These are phyloP conservation scores for Pollimyrus isidori DNA, from an alignment of 2,113 vertebrate genomes.

Conservation along the genomic window DNA sequence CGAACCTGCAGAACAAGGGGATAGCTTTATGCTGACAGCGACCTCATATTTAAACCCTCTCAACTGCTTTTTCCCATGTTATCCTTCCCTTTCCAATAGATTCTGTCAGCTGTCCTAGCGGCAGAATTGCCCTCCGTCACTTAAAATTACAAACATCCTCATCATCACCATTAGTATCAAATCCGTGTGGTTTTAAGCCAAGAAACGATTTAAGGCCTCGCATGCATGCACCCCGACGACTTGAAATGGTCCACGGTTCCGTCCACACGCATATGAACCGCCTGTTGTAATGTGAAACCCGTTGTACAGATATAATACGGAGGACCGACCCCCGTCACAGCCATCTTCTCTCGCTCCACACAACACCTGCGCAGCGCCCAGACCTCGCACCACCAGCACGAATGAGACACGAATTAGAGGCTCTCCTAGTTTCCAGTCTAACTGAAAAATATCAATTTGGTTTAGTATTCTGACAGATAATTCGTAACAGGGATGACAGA, in stretches of 20 bases:
- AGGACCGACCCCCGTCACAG: not conserved
- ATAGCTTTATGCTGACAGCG: not conserved
- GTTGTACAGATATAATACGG: not conserved
- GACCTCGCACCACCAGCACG: not conserved
- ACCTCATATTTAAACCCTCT: not conserved
- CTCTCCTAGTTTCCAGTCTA: not conserved
- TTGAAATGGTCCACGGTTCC: not conserved
- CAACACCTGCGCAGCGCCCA: not conserved
- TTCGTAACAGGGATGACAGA: conserved; percentile 24
- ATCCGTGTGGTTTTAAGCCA: not conserved
- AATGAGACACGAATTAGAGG: not conserved
- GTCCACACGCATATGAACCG: not conserved
- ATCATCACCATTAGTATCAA: not conserved
- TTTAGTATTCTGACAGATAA: not conserved
- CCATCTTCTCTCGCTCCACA: not conserved
- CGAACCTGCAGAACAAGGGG: not conserved
- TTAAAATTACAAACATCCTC: not conserved
- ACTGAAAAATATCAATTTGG: not conserved
- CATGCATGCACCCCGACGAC: not conserved
- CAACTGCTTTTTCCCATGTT: not conserved
- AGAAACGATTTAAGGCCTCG: not conserved
- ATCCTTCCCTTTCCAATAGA: not conserved
- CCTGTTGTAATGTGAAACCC: not conserved
- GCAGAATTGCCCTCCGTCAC: not conserved
- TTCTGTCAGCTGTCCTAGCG: not conserved